phyloP scores from a whole-genome alignment of 2,888 invertebrate genomes.

The Morpho deidamia region DNA sequence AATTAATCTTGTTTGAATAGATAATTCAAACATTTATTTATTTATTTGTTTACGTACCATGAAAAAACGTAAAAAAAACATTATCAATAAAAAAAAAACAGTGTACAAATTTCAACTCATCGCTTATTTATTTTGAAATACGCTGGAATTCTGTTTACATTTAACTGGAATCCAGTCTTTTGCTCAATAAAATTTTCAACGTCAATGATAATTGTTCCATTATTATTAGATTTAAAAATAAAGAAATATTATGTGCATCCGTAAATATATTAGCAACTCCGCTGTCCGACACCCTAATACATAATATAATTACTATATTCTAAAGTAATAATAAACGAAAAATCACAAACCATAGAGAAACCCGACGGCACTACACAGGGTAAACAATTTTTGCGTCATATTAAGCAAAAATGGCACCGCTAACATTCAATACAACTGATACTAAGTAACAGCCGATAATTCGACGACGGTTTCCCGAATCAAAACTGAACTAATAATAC shows the following conservation, averaged over 20 bases:
- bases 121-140: no score
- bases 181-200: no score
- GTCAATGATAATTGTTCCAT: no score
- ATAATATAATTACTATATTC: slow-evolving; percentile 4
- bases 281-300: slow-evolving; percentile 7
- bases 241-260: neutral
- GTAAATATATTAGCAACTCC: slow-evolving; percentile 19
- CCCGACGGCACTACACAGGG: slow-evolving; percentile 17
- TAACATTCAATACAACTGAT: slow-evolving; percentile 24
- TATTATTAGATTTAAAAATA: neutral
- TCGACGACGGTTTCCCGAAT: slow-evolving; percentile 27
- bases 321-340: slow-evolving; percentile 15
- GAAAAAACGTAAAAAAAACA: no score
- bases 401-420: slow-evolving; percentile 44
- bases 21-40: no score
- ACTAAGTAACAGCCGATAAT: slow-evolving; percentile 54
- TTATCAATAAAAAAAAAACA: no score
- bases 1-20: no score
- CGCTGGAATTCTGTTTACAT: no score
- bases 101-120: no score
- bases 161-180: no score
- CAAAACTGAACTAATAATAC: slow-evolving; percentile 28
- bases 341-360: slow-evolving; percentile 23
- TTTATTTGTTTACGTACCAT: no score
- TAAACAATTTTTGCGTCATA: slow-evolving; percentile 16